Percentiles rank a stretch among this genome's conserved stretches.
phyloP scores from a whole-genome alignment of 2,113 vertebrate genomes.

The Pao palembangensis region DNA sequence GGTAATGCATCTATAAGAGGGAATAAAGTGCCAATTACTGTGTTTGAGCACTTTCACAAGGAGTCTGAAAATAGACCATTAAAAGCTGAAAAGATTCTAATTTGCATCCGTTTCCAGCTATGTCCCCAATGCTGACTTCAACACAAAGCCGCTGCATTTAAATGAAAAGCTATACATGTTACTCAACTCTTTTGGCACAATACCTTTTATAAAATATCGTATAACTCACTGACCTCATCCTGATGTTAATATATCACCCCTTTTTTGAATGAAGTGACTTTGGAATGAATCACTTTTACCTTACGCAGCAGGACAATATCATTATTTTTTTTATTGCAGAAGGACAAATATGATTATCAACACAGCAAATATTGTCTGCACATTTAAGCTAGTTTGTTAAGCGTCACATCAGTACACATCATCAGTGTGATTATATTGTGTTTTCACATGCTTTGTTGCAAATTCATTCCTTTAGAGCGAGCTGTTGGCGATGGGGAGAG shows the following conservation, averaged over 20 bases:
- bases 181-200: conserved; percentile 4
- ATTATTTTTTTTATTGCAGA: not conserved
- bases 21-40: conserved; percentile 55
- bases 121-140: conserved; percentile 9
- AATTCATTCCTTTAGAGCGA: conserved; percentile 75
- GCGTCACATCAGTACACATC: not conserved
- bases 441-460: conserved; percentile 9
- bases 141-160: conserved; percentile 20
- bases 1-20: conserved; percentile 42
- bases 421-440: conserved; percentile 6
- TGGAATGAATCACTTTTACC: conserved; percentile 11
- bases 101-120: conserved; percentile 16
- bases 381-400: conserved; percentile 5
- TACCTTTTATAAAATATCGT: conserved; percentile 5
- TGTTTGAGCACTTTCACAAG: conserved; percentile 59
- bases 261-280: conserved; percentile 33
- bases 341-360: not conserved
- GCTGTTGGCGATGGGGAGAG: conserved; percentile 84
- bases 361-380: conserved; percentile 5
- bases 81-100: conserved; percentile 35
- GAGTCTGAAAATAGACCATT: conserved; percentile 35
- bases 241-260: conserved; percentile 23
- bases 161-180: conserved; percentile 12
- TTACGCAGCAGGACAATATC: conserved; percentile 6
- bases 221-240: conserved; percentile 18